These are phyloP conservation scores for Petrocephalus zakoni DNA, from an alignment of 2,113 vertebrate genomes.

Conservation along the genomic window DNA sequence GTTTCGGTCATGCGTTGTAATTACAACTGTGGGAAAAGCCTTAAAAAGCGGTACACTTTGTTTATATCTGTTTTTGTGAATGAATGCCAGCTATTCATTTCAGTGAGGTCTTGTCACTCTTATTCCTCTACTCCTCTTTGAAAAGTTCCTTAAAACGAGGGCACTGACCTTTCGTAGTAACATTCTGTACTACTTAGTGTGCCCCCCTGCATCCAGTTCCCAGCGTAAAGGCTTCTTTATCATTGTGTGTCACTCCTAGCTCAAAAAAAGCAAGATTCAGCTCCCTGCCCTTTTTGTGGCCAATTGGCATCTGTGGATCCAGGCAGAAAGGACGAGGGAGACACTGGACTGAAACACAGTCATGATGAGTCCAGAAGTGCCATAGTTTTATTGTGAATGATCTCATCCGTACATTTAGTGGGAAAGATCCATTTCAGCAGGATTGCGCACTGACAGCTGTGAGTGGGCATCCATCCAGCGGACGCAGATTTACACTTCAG, in stretches of 20 bases:
- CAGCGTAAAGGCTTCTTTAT: slow-evolving; percentile 29
- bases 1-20: too few relatives aligned
- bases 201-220: too few relatives aligned
- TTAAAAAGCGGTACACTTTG: too few relatives aligned
- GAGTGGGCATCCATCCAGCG: neutral
- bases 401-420: neutral
- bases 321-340: neutral
- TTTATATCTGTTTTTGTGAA: too few relatives aligned
- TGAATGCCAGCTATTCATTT: too few relatives aligned
- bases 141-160: too few relatives aligned
- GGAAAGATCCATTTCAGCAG: neutral
- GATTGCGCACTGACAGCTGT: neutral
- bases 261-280: slow-evolving; percentile 11
- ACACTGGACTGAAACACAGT: neutral
- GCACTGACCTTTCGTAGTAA: too few relatives aligned
- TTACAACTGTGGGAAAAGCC: too few relatives aligned
- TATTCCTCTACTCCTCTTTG: too few relatives aligned
- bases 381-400: neutral
- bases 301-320: neutral
- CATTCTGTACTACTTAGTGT: too few relatives aligned
- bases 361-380: neutral
- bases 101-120: too few relatives aligned
- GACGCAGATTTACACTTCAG: neutral
- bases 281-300: neutral
- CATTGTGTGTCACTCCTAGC: slow-evolving; percentile 13